phyloP scores from a whole-genome alignment of 1,140 invertebrate species.

The Heliothis subflexa region DNA sequence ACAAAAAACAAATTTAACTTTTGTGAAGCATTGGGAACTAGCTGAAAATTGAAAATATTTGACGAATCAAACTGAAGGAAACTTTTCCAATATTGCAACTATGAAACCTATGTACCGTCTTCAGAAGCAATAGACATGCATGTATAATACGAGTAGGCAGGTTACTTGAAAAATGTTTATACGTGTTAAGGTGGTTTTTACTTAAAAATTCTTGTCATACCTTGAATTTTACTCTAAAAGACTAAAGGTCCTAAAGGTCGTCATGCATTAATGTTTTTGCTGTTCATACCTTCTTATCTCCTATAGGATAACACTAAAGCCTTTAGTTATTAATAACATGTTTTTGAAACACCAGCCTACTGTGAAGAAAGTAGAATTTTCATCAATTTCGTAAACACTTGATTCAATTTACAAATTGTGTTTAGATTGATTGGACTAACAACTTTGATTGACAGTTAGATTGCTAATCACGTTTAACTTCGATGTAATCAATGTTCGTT shows the following conservation, averaged over 20 bases:
- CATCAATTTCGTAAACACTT: conserved; percentile 2
- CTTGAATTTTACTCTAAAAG: too few relatives aligned
- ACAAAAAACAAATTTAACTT: conserved; percentile 38
- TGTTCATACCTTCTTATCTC: too few relatives aligned
- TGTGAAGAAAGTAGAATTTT: conserved; percentile 2
- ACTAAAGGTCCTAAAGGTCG: too few relatives aligned
- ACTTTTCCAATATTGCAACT: conserved; percentile 32
- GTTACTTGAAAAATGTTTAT: too few relatives aligned
- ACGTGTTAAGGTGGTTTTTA: neutral
- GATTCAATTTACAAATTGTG: conserved; percentile 17
- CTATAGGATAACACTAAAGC: neutral
- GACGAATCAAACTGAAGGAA: conserved; percentile 30
- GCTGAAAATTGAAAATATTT: conserved; percentile 19
- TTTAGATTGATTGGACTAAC: conserved; percentile 16
- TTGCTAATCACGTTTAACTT: neutral
- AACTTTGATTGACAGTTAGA: conserved; percentile 6
- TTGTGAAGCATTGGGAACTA: conserved; percentile 30
- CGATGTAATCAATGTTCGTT: neutral
- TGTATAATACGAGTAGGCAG: neutral
- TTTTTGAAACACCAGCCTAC: too few relatives aligned
- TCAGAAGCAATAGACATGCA: neutral
- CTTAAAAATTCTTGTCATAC: neutral
- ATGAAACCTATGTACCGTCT: neutral
- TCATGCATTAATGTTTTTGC: too few relatives aligned
- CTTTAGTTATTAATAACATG: neutral